A percentile compares a stretch with the other conserved stretches of the same genome.
Evolutionary conservation across 2,888 invertebrate genomes (phyloP).

Genomic region (Prenolepis imparis): DNA sequence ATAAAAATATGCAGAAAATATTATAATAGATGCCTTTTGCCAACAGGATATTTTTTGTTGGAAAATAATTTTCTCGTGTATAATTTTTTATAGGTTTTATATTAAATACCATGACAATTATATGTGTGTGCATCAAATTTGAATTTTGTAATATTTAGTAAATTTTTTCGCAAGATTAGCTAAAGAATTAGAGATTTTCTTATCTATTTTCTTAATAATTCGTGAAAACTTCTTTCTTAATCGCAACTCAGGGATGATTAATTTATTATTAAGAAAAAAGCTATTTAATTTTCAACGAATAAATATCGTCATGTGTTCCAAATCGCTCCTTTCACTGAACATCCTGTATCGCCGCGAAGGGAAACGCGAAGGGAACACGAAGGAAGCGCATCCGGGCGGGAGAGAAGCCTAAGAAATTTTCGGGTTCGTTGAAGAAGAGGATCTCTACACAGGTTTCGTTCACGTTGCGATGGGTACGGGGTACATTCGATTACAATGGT

Average conservation of each 20-base stretch:
- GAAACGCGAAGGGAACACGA: not conserved
- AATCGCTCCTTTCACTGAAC: not conserved
- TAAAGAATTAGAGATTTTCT: not conserved
- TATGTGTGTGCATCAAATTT: not conserved
- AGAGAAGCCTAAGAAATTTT: conserved; percentile 69
- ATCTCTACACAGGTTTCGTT: conserved; percentile 38
- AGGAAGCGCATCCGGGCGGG: conserved; percentile 58
- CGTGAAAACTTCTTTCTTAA: not conserved
- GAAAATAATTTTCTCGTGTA: not conserved
- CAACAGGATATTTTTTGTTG: not conserved
- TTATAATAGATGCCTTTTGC: not conserved
- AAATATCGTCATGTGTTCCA: not conserved
- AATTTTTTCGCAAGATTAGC: not conserved
- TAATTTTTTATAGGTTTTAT: not conserved
- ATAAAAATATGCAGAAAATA: not conserved
- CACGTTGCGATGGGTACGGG: conserved; percentile 21
- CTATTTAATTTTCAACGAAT: not conserved
- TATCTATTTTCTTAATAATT: not conserved
- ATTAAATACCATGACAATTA: not conserved
- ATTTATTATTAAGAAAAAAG: not conserved
- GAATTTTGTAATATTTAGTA: not conserved
- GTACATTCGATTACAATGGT: conserved; percentile 63
- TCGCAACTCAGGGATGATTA: not conserved
- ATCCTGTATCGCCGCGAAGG: conserved; percentile 2
- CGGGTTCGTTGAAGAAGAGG: conserved; percentile 31